Evolutionary conservation across 2,113 vertebrate genomes (phyloP).

Genomic region (Muntiacus muntjak): DNA sequence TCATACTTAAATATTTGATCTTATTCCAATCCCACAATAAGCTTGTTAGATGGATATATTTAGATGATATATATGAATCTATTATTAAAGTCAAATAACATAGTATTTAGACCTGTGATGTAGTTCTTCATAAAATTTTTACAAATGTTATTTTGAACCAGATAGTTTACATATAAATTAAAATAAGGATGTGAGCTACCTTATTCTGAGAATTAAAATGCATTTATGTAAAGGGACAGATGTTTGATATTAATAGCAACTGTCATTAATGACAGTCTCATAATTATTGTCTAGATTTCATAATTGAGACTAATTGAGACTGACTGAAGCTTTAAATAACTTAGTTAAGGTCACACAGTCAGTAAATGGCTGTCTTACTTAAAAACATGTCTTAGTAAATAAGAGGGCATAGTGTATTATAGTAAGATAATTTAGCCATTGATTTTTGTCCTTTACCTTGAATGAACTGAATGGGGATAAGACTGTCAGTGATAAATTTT

Average conservation of each 20-base stretch:
- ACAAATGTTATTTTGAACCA: not conserved
- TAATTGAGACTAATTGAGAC: not conserved
- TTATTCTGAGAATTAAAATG: not conserved
- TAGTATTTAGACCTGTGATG: not conserved
- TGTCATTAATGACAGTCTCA: not conserved
- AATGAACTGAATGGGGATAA: not conserved
- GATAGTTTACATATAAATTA: not conserved
- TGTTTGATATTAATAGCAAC: not conserved
- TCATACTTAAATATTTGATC: not conserved
- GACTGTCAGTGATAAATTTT: not conserved
- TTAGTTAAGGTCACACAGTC: not conserved
- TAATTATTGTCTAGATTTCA: not conserved
- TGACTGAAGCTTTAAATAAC: not conserved
- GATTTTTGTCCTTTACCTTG: not conserved
- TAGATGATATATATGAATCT: not conserved
- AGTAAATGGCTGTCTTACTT: not conserved
- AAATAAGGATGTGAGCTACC: not conserved
- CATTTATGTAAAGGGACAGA: not conserved
- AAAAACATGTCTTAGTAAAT: not conserved
- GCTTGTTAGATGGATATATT: not conserved
- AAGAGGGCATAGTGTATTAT: not conserved
- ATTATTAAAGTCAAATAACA: not conserved
- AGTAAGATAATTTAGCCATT: not conserved
- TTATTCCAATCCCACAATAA: not conserved
- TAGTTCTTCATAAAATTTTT: not conserved